Base-by-base conservation (phyloP, 2,888 invertebrate genomes). In the Formica aserva region DNA sequence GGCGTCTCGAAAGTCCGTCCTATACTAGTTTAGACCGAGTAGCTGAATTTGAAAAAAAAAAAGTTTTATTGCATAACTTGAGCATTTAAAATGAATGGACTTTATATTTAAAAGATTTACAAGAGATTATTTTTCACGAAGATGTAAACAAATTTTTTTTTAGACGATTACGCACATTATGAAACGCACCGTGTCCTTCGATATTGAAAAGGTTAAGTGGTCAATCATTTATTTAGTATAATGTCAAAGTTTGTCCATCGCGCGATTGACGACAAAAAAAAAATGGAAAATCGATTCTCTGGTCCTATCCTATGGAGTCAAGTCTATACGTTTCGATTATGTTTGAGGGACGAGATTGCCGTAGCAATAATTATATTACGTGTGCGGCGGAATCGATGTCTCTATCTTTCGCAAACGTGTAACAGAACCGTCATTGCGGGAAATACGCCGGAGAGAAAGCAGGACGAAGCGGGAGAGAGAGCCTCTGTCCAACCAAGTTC, bases 361-460 rank as follows among this genome's bases (percentile, higher is more conserved):
- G 69, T 63, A 41, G 74, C 82, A 83, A 82, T 88, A 88, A 89
- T 89, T 89, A 85, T 84, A 86, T 86, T 82, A 81, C 60, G 45
- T 69, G n/a, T 63, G 62, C 55, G 29, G 60, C 29, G 26, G 83
- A 84, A 88, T 88, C 84, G 88, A 87, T 85, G 83, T 80, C 55
- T 52, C 84, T 83, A 87, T 87, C 85, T 82, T 82, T 67, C 81
- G 60, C 74, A 35, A 45, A 35, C 66, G 38, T 62, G 78, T 77
- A 84, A 81, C 65, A 71, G 71, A 83, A 38, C 38, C 41, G n/a
- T 35, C 41, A 78, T 32, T 57, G 26, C 38, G 62, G 62, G 80
- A 72, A 67, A 55, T 38, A 48, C 18, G 57, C 15, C 60, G 45
- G n/a, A 48, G 82, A 87, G 87, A 87, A 87, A 87, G 85, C 83